Conservation (phyloP, 2,888 invertebrate genomes). For the Drosophila paracracens region DNA sequence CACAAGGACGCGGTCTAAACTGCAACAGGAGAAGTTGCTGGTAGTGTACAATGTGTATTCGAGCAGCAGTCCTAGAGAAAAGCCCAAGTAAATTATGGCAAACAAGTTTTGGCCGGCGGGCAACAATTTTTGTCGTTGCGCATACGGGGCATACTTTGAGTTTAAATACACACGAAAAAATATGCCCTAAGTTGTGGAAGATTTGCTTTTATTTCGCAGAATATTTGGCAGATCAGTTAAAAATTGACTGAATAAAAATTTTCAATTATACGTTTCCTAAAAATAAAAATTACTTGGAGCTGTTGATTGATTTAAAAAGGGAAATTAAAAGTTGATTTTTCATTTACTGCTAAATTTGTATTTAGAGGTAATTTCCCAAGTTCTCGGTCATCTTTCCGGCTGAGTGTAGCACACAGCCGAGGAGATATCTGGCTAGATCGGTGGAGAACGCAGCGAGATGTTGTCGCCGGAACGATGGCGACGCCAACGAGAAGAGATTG, state of each 20-base stretch:
- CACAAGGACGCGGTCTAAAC: slow-evolving; percentile 26
- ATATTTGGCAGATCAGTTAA: too few relatives aligned
- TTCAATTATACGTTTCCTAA: too few relatives aligned
- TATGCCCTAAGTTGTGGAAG: fast-evolving
- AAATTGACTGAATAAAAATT: too few relatives aligned
- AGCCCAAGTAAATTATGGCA: slow-evolving; percentile 83
- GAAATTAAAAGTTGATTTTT: background rate
- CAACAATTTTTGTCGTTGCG: slow-evolving; percentile 82
- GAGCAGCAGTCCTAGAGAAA: slow-evolving; percentile 49
- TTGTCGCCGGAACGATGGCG: slow-evolving; percentile 39
- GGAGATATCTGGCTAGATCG: slow-evolving; percentile 53
- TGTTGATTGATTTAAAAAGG: background rate
- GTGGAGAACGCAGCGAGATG: slow-evolving; percentile 17
- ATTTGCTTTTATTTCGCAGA: background rate
- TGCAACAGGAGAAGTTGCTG: slow-evolving; percentile 6
- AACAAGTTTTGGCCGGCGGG: slow-evolving; percentile 84
- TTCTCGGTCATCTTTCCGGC: background rate
- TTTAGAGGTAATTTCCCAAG: background rate
- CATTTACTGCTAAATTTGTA: background rate
- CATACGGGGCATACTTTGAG: slow-evolving; percentile 17
- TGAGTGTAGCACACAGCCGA: background rate
- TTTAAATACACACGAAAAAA: slow-evolving; percentile 15
- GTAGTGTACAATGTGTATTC: background rate
- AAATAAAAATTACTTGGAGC: too few relatives aligned
- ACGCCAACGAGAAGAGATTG: slow-evolving; percentile 62